Percentiles rank a stretch among this genome's conserved stretches.
phyloP scores from a whole-genome alignment of 2,797 vertebrate species.

The Rhodeus uyekii region DNA sequence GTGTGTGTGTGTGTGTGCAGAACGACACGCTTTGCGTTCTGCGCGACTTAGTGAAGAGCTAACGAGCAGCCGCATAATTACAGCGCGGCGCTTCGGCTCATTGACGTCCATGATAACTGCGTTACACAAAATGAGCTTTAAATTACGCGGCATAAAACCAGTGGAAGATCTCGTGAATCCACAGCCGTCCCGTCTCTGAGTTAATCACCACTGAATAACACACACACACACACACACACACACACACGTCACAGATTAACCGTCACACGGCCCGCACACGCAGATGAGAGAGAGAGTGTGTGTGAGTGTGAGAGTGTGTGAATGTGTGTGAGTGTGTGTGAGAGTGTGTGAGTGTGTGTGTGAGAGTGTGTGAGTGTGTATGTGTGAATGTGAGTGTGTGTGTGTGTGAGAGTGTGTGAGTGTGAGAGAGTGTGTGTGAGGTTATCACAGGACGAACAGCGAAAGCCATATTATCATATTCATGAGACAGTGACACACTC shows the following conservation, averaged over 20 bases:
- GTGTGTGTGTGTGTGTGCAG: accelerated
- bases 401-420: no score
- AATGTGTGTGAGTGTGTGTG: neutral
- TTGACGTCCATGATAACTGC: constrained; percentile 28
- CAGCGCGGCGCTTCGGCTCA: constrained; percentile 2
- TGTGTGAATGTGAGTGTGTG: no score
- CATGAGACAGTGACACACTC: constrained; percentile 67
- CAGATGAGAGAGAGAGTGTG: no score
- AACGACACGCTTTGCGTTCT: no score
- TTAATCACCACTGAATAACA: constrained; percentile 75
- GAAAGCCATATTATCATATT: constrained; percentile 70
- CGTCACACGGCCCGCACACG: constrained; percentile 40
- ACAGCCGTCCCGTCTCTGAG: constrained; percentile 58
- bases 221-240: no score
- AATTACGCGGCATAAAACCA: constrained; percentile 18
- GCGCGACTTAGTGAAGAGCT: neutral
- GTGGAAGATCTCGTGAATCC: constrained; percentile 31
- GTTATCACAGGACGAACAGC: constrained; percentile 9
- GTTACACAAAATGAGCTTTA: constrained; percentile 26
- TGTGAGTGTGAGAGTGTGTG: neutral
- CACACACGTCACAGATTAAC: constrained; percentile 68
- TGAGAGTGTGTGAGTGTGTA: neutral
- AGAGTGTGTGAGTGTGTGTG: no score
- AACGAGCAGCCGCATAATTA: constrained; percentile 13
- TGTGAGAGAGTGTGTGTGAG: no score